These are phyloP conservation scores for Rotaria macrura DNA, from an alignment of 2,888 invertebrate genomes.

Conservation along the genomic window DNA sequence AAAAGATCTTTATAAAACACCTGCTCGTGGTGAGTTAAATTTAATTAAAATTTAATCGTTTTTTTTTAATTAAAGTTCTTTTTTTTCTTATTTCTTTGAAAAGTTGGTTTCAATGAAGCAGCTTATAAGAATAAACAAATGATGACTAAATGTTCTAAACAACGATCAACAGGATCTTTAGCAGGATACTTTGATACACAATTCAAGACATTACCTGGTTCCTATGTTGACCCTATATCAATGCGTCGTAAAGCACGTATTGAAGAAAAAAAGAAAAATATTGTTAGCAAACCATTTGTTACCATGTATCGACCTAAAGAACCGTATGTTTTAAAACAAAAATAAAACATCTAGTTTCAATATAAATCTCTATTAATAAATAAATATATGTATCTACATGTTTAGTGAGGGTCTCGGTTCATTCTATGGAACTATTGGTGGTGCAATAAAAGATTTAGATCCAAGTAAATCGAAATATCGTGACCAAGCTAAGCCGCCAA, in stretches of 20 bases:
- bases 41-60: neutral
- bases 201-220: slow-evolving; percentile 39
- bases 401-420: slow-evolving; percentile 42
- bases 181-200: slow-evolving; percentile 47
- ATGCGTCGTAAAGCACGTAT: slow-evolving; percentile 41
- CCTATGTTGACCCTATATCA: slow-evolving; percentile 47
- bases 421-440: slow-evolving; percentile 47
- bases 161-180: slow-evolving; percentile 41
- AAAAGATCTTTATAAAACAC: slow-evolving; percentile 43
- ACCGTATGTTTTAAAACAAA: slow-evolving; percentile 39
- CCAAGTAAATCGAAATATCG: slow-evolving; percentile 37
- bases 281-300: slow-evolving; percentile 46
- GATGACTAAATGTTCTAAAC: slow-evolving; percentile 45
- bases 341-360: neutral
- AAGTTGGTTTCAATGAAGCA: slow-evolving; percentile 45
- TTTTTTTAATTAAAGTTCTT: slow-evolving; percentile 22
- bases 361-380: no score
- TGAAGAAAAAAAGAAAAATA: slow-evolving; percentile 44
- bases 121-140: slow-evolving; percentile 48
- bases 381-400: neutral
- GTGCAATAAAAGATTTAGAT: slow-evolving; percentile 44
- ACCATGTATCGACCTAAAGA: slow-evolving; percentile 47
- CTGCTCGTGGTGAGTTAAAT: slow-evolving; percentile 38
- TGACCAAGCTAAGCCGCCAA: slow-evolving; percentile 37
- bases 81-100: neutral